Evolutionary conservation across 1,140 invertebrate genomes (phyloP).

Genomic region (Latrodectus geometricus): DNA sequence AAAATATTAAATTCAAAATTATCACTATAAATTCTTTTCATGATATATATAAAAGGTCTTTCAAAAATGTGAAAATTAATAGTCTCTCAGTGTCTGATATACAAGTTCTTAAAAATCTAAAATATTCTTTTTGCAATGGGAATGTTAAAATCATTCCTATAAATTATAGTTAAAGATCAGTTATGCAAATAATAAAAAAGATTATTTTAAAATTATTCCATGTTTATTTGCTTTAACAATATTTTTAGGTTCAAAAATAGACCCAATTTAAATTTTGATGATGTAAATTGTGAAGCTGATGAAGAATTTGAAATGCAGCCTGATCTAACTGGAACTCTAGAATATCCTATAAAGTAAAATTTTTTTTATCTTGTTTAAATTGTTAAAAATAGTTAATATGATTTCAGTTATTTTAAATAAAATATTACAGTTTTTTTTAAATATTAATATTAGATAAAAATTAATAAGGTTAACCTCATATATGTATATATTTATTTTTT

Average conservation of each 20-base stretch:
- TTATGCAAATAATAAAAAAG: background rate
- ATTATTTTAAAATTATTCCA: background rate
- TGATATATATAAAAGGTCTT: too few relatives aligned
- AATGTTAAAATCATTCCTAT: background rate
- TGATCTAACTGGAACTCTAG: slow-evolving; percentile 82
- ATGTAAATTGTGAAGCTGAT: slow-evolving; percentile 78
- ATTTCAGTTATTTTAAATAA: background rate
- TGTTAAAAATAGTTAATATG: background rate
- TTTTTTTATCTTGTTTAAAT: slow-evolving; percentile 19
- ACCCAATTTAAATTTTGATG: slow-evolving; percentile 94
- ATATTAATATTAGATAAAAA: background rate
- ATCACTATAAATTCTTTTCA: slow-evolving; percentile 6
- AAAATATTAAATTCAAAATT: too few relatives aligned
- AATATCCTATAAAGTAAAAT: slow-evolving; percentile 89
- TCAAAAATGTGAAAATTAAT: too few relatives aligned
- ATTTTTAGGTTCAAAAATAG: slow-evolving; percentile 86
- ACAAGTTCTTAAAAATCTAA: too few relatives aligned
- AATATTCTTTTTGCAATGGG: too few relatives aligned
- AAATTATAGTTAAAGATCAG: too few relatives aligned
- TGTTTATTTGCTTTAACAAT: slow-evolving; percentile 2
- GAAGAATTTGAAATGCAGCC: slow-evolving; percentile 91
- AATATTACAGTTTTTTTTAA: background rate
- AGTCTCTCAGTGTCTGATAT: too few relatives aligned
- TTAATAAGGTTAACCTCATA: too few relatives aligned
- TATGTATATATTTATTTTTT: too few relatives aligned